These are phyloP conservation scores for Rotaria magnacalcarata DNA, from an alignment of 2,888 invertebrate genomes.

Conservation along the genomic window DNA sequence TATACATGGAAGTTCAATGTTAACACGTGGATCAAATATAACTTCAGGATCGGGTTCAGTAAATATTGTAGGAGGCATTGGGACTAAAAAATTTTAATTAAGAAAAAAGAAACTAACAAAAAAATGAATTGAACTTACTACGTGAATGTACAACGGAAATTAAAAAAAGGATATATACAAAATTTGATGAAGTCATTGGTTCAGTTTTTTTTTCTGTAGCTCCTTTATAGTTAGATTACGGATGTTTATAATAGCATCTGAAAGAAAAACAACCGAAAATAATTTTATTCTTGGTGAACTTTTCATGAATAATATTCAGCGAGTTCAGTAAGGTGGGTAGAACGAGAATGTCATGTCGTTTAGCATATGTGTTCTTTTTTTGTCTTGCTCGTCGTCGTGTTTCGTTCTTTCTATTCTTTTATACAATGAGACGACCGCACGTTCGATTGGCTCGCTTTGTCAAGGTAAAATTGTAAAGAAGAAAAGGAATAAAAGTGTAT, in stretches of 20 bases:
- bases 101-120: background rate
- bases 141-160: background rate
- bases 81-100: conserved; percentile 14
- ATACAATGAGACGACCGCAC: background rate
- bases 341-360: background rate
- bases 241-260: background rate
- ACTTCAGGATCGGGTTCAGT: conserved; percentile 44
- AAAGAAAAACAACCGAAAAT: background rate
- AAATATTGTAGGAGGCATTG: conserved; percentile 43
- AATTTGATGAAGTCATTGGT: background rate
- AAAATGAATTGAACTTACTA: background rate
- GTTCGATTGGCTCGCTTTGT: background rate
- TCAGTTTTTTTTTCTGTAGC: background rate
- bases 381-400: background rate
- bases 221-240: background rate
- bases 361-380: conserved; percentile 3
- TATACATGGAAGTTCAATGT: conserved; percentile 46
- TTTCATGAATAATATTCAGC: background rate
- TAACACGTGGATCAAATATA: conserved; percentile 46
- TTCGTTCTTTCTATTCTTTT: background rate
- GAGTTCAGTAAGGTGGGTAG: background rate
- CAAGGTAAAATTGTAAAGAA: background rate
- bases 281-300: background rate
- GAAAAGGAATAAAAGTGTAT: background rate
- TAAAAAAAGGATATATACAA: background rate